Evolutionary conservation across 2,888 invertebrate species (phyloP).

Genomic region (Hydriomena furcata): DNA sequence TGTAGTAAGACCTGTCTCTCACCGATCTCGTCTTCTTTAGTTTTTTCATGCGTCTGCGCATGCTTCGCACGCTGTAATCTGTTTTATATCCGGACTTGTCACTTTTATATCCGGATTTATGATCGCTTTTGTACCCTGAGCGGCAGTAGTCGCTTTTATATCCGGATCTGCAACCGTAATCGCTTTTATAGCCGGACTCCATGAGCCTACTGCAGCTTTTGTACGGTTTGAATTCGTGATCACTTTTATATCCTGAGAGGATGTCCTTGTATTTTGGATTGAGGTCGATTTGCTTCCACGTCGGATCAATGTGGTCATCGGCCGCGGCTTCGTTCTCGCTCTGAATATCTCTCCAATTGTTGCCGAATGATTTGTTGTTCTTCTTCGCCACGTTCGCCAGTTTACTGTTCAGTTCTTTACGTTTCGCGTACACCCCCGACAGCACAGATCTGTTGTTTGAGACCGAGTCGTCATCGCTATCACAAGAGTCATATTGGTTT

Average conservation of each 20-base stretch:
- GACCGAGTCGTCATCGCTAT: slow-evolving; percentile 67
- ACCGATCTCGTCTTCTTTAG: slow-evolving; percentile 79
- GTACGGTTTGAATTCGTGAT: slow-evolving; percentile 79
- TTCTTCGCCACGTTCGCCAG: slow-evolving; percentile 67
- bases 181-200: slow-evolving; percentile 85
- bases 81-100: slow-evolving; percentile 85
- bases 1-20: slow-evolving; percentile 77
- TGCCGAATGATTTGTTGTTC: slow-evolving; percentile 65
- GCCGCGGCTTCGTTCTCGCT: slow-evolving; percentile 80
- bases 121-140: slow-evolving; percentile 85
- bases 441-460: slow-evolving; percentile 69
- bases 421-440: slow-evolving; percentile 78
- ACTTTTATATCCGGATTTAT: slow-evolving; percentile 84
- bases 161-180: slow-evolving; percentile 82
- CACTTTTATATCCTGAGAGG: slow-evolving; percentile 85
- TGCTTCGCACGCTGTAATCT: slow-evolving; percentile 79
- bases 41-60: slow-evolving; percentile 76
- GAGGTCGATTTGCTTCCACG: slow-evolving; percentile 86
- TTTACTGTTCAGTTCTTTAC: slow-evolving; percentile 78
- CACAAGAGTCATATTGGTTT: slow-evolving; percentile 73
- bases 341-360: slow-evolving; percentile 74
- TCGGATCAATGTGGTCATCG: slow-evolving; percentile 84
- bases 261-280: slow-evolving; percentile 86
- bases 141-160: slow-evolving; percentile 77
- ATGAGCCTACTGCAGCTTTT: slow-evolving; percentile 79